Base-by-base conservation (phyloP, 2,888 invertebrate genomes). In the Catocala nupta region DNA sequence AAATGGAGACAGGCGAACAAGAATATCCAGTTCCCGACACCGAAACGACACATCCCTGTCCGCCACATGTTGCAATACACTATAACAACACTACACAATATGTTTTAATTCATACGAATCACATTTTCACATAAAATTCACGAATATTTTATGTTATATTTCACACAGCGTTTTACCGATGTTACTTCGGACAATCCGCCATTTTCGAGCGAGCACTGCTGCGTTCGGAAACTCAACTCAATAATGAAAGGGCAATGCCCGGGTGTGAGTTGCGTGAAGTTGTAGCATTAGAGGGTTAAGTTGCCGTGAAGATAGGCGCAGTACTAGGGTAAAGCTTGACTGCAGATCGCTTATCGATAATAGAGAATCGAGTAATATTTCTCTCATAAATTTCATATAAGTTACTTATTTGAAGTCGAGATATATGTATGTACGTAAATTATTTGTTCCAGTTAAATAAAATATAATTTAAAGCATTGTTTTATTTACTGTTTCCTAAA, bases 211-310 rank as follows among this genome's bases (percentile, higher is more conserved):
- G 80, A 78, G 71, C 81, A 86, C 90, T 83, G 81, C 84, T 87
- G 77, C 88, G 89, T 86, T 91, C 90, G 77, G 84, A 91, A 87
- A 89, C 87, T 84, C 87, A 84, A 88, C 84, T 88, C 92, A 85
- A 92, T 92, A 92, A 84, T 85, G 87, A 90, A 89, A 92, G 93
- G 93, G 92, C 93, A 93, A 88, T 90, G 93, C 87, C 90, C 93
- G 90, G 82, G 78, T 82, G 76, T 77, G 82, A 82, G 65, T 74
- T 63, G 65, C 63, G 68, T 84, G 89, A 90, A 89, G 77, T 68
- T 63, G 74, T 65, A 59, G 64, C 77, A 60, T 59, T 55, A 63
- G 68, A 51, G 63, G 68, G 70, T 67, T 70, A 65, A 56, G 53
- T 25, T 55, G 59, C 55, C 56, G 47, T 83, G 89, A 89, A 87